Percentiles rank a stretch among this genome's conserved stretches.
These are phyloP conservation scores for Dermochelys coriacea DNA, from an alignment of 2,797 vertebrate genomes.

Conservation along the genomic window DNA sequence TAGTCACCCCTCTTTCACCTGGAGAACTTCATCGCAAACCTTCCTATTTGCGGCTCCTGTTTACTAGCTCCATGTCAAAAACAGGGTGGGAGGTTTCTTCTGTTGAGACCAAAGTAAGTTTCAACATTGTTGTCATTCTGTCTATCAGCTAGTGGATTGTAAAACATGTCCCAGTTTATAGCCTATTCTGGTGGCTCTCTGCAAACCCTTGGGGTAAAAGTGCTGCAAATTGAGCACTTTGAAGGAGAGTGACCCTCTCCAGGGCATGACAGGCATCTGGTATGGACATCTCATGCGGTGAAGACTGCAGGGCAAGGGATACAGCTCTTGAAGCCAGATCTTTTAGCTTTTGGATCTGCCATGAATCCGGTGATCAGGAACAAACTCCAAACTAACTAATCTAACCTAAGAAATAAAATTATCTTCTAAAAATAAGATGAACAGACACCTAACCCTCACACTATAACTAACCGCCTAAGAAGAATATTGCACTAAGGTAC, in stretches of 20 bases:
- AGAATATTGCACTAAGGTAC: background rate
- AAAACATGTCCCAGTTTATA: background rate
- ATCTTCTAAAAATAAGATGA: background rate
- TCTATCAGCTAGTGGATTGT: background rate
- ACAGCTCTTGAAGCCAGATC: accelerated
- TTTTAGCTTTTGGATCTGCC: background rate
- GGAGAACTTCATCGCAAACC: no score
- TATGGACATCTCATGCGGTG: background rate
- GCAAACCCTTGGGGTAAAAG: background rate
- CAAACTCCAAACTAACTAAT: background rate
- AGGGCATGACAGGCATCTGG: background rate
- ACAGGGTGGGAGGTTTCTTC: background rate
- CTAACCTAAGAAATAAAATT: background rate
- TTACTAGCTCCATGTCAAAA: background rate
- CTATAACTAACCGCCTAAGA: background rate
- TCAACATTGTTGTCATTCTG: background rate
- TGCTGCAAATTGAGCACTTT: background rate
- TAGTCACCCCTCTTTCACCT: no score
- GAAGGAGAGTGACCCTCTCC: background rate
- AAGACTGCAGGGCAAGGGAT: background rate
- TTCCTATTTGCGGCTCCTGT: no score
- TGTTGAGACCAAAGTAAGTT: background rate
- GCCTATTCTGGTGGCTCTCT: background rate
- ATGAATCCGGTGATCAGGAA: background rate
- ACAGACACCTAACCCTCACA: background rate